Base-by-base conservation (phyloP, 2,113 vertebrate genomes). In the Thinocorus orbignyianus region DNA sequence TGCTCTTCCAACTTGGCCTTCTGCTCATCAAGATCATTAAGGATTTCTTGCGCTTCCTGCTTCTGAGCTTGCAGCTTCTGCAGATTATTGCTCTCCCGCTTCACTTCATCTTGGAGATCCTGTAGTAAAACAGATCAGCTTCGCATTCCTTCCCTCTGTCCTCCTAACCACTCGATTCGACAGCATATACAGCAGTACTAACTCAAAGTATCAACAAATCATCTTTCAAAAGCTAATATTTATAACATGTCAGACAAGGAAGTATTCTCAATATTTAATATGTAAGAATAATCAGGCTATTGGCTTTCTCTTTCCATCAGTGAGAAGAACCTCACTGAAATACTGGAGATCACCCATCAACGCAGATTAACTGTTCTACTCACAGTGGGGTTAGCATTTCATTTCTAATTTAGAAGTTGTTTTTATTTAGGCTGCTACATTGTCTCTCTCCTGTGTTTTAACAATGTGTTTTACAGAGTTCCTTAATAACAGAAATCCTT, bases 91-190 rank as follows among this genome's bases (percentile, higher is more conserved):
- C 96, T 99, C 94, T 99, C 99, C 90, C 97, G 98, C 28, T 99
- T 98, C 57, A 99, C 99, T 97, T 99, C 99, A 96, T 99, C 98
- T 92, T 99, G 99, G 86, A 99, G 98, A 96, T 99, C 99, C 99
- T 99, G 91, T n/a, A 92, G 88, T 26, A 71, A 86, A 77, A 94
- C 60, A 83, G 52, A 89, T 42, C 23, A 81, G 55, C 39, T 84
- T 81, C 37, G 70, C 39, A 55, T n/a, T 86, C 78, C 48, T 44
- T 74, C 57, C 39, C 55, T 55, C 39, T 51, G 28, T 80, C 58
- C 48, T 54, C 58, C 54, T 16, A 79, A 83, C 14, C 55, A 24
- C 61, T 64, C 13, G 42, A 78, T 39, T 64, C 42, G 0, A 0
- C 61, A 81, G 64, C 6, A 33, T 5, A 58, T 83, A 58, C 48